Conservation (phyloP, 2,888 invertebrate species). For the Acutogordius australiensis region DNA sequence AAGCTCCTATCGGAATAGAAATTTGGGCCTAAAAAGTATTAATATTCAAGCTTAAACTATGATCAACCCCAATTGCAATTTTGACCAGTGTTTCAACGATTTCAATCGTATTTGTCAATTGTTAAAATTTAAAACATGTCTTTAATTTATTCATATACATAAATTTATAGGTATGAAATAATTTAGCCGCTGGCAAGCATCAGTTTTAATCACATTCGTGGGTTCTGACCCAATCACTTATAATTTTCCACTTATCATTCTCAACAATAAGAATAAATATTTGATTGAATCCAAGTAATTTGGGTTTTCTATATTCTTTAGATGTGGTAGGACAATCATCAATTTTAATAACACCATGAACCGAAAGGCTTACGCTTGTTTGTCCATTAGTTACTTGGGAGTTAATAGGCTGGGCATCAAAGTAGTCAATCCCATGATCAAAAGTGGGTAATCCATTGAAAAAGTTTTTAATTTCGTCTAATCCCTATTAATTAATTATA, state of each 20-base stretch:
- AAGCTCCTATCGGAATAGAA: too few species aligned
- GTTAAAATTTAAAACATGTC: too few species aligned
- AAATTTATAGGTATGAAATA: too few species aligned
- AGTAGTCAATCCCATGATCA: background rate
- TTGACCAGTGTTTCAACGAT: too few species aligned
- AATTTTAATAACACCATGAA: constrained; percentile 2
- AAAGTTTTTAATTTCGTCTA: background rate
- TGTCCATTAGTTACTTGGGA: background rate
- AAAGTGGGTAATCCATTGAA: background rate
- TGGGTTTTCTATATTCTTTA: background rate
- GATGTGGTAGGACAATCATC: background rate
- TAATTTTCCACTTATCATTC: constrained; percentile 10
- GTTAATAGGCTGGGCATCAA: constrained; percentile 6
- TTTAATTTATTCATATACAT: too few species aligned
- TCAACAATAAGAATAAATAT: constrained; percentile 5
- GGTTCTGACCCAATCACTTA: constrained; percentile 5
- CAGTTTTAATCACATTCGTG: constrained; percentile 4
- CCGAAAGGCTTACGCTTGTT: background rate
- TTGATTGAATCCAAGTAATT: constrained; percentile 9
- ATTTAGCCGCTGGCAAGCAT: too few species aligned
- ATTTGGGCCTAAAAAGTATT: too few species aligned
- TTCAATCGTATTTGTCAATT: too few species aligned
- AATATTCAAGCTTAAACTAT: too few species aligned
- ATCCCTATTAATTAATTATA: too few species aligned
- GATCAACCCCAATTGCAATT: too few species aligned